phyloP scores from a whole-genome alignment of 2,797 vertebrate species.

The Phalloptychus januarius region DNA sequence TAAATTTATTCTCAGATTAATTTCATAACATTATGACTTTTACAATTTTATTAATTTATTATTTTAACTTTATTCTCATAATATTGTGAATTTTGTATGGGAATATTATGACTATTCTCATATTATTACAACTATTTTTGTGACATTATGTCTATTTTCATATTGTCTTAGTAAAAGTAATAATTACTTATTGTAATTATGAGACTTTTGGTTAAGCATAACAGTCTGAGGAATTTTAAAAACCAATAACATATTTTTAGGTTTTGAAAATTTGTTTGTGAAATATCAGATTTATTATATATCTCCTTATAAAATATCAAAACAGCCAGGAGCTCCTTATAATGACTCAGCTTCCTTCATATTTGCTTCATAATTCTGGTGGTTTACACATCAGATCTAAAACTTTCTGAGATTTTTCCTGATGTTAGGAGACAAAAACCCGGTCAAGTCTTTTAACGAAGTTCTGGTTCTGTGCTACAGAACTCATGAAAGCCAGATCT shows the following conservation, averaged over 20 bases:
- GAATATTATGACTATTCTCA: no score
- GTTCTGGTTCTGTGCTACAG: not conserved
- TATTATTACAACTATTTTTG: no score
- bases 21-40: no score
- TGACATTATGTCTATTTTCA: no score
- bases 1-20: no score
- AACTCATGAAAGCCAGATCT: constrained; percentile 4
- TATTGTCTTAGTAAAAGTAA: no score
- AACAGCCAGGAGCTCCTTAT: not conserved
- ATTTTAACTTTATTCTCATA: no score
- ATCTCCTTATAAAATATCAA: not conserved
- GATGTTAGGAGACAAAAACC: not conserved
- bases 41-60: no score
- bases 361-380: not conserved
- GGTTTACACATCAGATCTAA: not conserved
- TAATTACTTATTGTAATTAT: no score
- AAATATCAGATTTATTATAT: not conserved
- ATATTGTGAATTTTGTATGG: no score
- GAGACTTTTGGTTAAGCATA: not conserved
- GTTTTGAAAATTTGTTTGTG: not conserved
- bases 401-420: not conserved
- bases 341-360: not conserved
- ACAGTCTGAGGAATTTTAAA: not conserved
- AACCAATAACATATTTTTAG: not conserved
- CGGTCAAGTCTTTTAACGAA: not conserved